Evolutionary conservation across 2,888 invertebrate genomes (phyloP), one percentile per base, ranked within the genome.

Genomic region (Ditylenchus weischeri): DNA sequence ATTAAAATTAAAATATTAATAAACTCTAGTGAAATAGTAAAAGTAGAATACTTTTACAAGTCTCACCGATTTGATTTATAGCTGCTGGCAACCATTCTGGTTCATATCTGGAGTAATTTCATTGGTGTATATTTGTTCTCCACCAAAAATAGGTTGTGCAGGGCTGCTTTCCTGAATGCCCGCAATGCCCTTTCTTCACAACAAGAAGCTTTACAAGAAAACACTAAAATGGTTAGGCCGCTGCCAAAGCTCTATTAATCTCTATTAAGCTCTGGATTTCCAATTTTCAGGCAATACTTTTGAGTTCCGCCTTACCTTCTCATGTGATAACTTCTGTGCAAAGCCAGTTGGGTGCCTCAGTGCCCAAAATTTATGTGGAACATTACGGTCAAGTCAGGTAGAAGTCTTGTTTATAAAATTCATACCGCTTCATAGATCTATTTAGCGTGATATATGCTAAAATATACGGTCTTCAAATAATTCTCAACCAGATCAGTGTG

Each of bases 101-200:
- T 78, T 11, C 81, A 81, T 71, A 70, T 78, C 54, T 81, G 81
- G 81, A 66, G 73, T 47, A 73, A 79, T 69, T 76, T 80, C 69
- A 73, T 80, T 62, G 78, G 79, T 36, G 73, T 81, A 58, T 81
- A 81, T 63, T 57, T 79, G 23, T 73, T 74, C 64, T 64, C 75
- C 8, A 75, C 75, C 2, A 69, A 69, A 18, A 75, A 77, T 54
- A 69, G 79, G 48, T 68, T 79, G 19, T 75, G 73, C 13, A 68
- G 80, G 29, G 76, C 75, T 18, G 70, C 70, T 5, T 76, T 75
- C 62, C 62, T 75, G 59, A 75, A 76, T 51, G 71, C 77, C 1
- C 64, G 77, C 19, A 75, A 72, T 62, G 77, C 72, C 19, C 68
- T 75, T 36, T 59, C 59, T 15, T 67, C 75, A 13, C 77, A 74